Conservation (phyloP, 1,140 invertebrate species). For the Galleria mellonella region DNA sequence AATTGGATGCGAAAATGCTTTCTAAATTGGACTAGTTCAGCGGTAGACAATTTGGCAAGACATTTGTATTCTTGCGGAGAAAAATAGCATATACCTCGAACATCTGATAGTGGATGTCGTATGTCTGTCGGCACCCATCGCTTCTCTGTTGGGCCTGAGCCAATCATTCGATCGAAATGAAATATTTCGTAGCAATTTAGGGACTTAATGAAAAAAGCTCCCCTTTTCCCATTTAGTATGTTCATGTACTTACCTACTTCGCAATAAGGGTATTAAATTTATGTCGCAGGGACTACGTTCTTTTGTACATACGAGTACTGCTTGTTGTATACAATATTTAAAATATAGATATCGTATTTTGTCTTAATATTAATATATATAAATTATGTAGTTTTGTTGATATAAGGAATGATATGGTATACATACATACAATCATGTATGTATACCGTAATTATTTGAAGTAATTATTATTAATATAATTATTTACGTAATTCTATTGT, state of each 20-base stretch:
- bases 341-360: too few relatives aligned
- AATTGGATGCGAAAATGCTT: conserved; percentile 71
- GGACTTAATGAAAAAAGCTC: conserved; percentile 30
- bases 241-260: conserved; percentile 11
- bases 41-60: conserved; percentile 71
- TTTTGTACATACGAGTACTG: background rate
- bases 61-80: conserved; percentile 71
- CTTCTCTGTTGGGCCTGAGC: conserved; percentile 45
- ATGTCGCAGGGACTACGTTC: background rate
- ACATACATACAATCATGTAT: too few relatives aligned
- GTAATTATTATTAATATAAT: too few relatives aligned
- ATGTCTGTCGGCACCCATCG: conserved; percentile 44
- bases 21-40: conserved; percentile 69
- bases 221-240: conserved; percentile 24
- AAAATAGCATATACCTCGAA: conserved; percentile 65
- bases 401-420: too few relatives aligned
- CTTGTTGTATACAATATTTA: too few relatives aligned
- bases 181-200: conserved; percentile 39
- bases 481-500: too few relatives aligned
- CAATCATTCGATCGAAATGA: conserved; percentile 59
- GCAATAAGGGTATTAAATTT: conserved; percentile 7
- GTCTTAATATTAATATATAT: too few relatives aligned
- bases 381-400: too few relatives aligned
- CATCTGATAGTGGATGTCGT: conserved; percentile 60
- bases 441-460: too few relatives aligned